phyloP scores from a whole-genome alignment of 2,888 invertebrate species.

The Callinectes sapidus region DNA sequence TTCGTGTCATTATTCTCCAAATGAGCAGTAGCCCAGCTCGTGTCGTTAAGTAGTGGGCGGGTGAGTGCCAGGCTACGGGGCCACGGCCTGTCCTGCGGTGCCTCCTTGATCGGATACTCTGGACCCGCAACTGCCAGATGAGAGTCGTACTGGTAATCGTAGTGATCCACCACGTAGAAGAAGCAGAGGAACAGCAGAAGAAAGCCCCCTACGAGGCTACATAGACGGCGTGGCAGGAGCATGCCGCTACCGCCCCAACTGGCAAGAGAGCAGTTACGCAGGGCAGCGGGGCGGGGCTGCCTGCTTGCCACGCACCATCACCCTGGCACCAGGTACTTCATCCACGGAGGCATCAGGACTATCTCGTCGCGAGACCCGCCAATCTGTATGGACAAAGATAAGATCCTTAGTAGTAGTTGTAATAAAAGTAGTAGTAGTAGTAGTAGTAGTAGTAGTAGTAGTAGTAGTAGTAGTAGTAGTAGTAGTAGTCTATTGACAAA shows the following conservation, averaged over 20 bases:
- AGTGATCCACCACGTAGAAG: conserved; percentile 50
- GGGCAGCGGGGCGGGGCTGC: neutral
- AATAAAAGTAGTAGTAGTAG: too few species aligned
- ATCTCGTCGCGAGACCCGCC: neutral
- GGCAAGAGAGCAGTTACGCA: neutral
- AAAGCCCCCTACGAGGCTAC: conserved; percentile 53
- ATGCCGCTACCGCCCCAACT: conserved; percentile 47
- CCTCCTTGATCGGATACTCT: neutral
- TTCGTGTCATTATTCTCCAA: neutral
- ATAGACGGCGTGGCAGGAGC: conserved; percentile 58
- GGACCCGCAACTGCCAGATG: conserved; percentile 3
- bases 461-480: too few species aligned
- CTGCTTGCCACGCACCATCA: neutral
- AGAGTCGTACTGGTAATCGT: conserved; percentile 49
- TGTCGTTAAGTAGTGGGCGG: conserved; percentile 19
- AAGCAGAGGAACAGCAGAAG: conserved; percentile 42
- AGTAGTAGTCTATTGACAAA: too few species aligned
- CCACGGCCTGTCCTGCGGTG: conserved; percentile 14
- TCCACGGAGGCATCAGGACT: neutral
- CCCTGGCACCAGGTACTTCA: neutral
- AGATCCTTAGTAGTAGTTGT: neutral
- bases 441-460: too few species aligned
- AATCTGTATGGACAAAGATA: conserved; percentile 13
- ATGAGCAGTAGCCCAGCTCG: neutral
- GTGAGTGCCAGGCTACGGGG: neutral